Percentiles rank a stretch among this genome's conserved stretches.
Evolutionary conservation across 2,888 invertebrate genomes (phyloP).

Genomic region (Hololepta plana): DNA sequence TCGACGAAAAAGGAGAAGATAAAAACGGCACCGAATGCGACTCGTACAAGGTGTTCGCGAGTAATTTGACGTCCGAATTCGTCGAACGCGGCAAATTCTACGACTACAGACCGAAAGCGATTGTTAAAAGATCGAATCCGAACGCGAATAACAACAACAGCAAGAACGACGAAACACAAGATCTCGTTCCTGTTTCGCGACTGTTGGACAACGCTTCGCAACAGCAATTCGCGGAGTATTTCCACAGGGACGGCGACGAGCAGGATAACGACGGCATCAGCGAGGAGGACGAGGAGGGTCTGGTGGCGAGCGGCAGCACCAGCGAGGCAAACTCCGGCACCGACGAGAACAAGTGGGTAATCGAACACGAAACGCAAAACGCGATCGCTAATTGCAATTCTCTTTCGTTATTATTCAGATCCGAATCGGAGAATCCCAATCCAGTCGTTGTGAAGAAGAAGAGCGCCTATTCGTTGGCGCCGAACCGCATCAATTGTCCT

Average conservation of each 20-base stretch:
- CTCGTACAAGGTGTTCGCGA: constrained; percentile 12
- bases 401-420: constrained; percentile 31
- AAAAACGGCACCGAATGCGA: constrained; percentile 10
- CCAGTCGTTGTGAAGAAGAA: constrained; percentile 58
- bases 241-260: constrained; percentile 34
- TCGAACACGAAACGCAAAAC: too few relatives aligned
- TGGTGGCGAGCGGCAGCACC: constrained; percentile 58
- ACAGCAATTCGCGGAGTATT: constrained; percentile 41
- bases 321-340: constrained; percentile 72
- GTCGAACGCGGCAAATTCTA: constrained; percentile 17
- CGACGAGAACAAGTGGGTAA: constrained; percentile 54
- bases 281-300: constrained; percentile 62
- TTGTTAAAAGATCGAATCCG: constrained; percentile 11
- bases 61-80: constrained; percentile 12
- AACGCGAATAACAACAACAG: constrained; percentile 13
- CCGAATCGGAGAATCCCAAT: constrained; percentile 40
- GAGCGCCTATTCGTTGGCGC: constrained; percentile 88
- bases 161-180: constrained; percentile 34
- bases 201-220: constrained; percentile 56
- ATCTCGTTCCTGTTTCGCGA: constrained; percentile 61
- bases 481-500: constrained; percentile 84
- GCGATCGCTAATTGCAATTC: too few relatives aligned
- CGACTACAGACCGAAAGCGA: constrained; percentile 11
- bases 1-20: constrained; percentile 18
- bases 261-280: constrained; percentile 22